Evolutionary conservation across 2,888 invertebrate genomes (phyloP), one percentile per base, ranked within the genome.

Genomic region (Notocelia uddmanniana): DNA sequence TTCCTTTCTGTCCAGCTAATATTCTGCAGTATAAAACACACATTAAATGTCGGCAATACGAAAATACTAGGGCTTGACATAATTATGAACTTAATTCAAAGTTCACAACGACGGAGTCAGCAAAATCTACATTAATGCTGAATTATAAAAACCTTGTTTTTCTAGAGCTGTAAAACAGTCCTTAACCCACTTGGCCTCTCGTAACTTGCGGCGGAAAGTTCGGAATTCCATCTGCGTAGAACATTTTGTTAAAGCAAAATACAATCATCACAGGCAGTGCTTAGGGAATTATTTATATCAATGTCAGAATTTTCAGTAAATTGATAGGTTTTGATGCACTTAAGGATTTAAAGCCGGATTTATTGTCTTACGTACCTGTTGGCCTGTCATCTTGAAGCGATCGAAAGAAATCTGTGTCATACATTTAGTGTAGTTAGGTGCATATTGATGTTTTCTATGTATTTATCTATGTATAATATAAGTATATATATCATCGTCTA

Each of bases 211-310:
- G 31, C 71, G 13, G 37, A 31, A 71, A 60, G 58, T 66, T 52
- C 18, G 10, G 15, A 52, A 60, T 59, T 52, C 58, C 70, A 45
- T 59, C 66, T 66, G 59, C 60, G 34, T 71, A n/a, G 31, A 70
- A 58, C 58, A 67, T 71, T 67, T 71, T 71, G 66, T 71, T 66
- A 5, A 31, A 50, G 54, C 66, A 55, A 67, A 71, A 71, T 67
- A 67, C 45, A 71, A 71, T 71, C 66, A 60, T 71, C 59, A 71
- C 59, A 52, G 59, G 67, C 59, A 52, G 59, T 45, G 31, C 66
- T 59, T 34, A 15, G 26, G n/a, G 50, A 66, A 67, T 66, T 66
- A 59, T 67, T 71, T 60, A 60, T 60, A 54, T 54, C 31, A 18
- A 63, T 58, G 18, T 59, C 52, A 15, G 54, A 34, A 54, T 54